These are phyloP conservation scores for Ruditapes philippinarum DNA, from an alignment of 1,140 invertebrate genomes.

Conservation along the genomic window DNA sequence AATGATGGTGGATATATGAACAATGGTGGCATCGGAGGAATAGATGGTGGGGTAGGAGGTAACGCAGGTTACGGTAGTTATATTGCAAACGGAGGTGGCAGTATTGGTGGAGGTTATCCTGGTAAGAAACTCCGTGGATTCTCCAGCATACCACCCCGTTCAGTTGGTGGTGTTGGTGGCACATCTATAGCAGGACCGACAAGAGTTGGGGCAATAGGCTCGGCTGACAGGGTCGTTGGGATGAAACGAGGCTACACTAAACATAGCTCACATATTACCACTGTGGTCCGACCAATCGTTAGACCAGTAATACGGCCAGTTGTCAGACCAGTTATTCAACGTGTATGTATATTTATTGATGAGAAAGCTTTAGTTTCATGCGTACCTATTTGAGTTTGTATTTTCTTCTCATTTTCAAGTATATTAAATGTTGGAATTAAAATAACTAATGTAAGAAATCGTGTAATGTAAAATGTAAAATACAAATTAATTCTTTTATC, in stretches of 20 bases:
- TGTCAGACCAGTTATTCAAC: constrained; percentile 39
- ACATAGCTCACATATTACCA: constrained; percentile 34
- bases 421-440: no score
- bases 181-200: background rate
- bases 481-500: no score
- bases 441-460: no score
- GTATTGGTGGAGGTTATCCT: background rate
- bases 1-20: background rate
- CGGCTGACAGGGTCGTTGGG: background rate
- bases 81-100: background rate
- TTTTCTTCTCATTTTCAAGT: no score
- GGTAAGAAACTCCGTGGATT: constrained; percentile 20
- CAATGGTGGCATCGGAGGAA: background rate
- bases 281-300: constrained; percentile 30
- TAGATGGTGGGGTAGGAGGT: background rate
- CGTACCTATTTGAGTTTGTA: no score
- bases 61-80: background rate
- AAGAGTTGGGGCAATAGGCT: background rate
- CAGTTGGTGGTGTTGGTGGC: background rate
- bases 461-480: no score
- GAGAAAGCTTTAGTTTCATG: no score
- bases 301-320: constrained; percentile 43
- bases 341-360: constrained; percentile 9
- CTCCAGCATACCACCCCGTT: background rate
- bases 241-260: constrained; percentile 26